Evolutionary conservation across 1,140 invertebrate genomes (phyloP), one percentile per base, ranked within the genome.

Genomic region (Drosophila nigrodunni): DNA sequence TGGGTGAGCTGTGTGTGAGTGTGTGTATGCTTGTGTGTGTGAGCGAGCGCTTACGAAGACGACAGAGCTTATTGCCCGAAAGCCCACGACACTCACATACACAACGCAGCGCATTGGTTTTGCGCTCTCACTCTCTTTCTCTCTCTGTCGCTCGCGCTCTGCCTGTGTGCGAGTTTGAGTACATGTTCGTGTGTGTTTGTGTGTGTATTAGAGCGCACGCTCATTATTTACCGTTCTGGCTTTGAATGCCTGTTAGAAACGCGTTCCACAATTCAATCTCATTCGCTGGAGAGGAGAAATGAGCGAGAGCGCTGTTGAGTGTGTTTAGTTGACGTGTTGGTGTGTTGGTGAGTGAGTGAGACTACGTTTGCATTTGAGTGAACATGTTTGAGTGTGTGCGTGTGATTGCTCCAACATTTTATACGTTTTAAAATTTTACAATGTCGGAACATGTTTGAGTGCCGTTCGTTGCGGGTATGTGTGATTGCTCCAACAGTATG

Each of bases 381-480:
- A 50, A 46, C 39, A 39, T 4, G 43, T 18, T 18, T 25, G 41
- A 13, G 41, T 59, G 21, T 43, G 49, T 55, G 61, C 15, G 25
- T 68, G 66, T 64, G 50, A 57, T 57, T 70, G 65, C 77, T 69
- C 74, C 80, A 83, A 81, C 82, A 71, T 86, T 86, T 86, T 86
- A 86, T 86, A 85, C 82, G 85, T 80, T 88, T 88, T 88, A 88
- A 88, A 88, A 88, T 85, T 83, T 75, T 73, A 80, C 76, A 80
- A 60, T 72, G 75, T 78, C 62, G n/a, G n/a, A n/a, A n/a, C n/a
- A n/a, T n/a, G n/a, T n/a, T n/a, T n/a, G n/a, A n/a, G n/a, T n/a
- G 65, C 21, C 60, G 75, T 77, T 88, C 82, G 82, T 78, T 69
- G 18, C 9, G 50, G 49, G 47, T 68, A 60, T 46, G 64, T 73